These are phyloP conservation scores for Bothrops jararaca DNA, from an alignment of 2,113 vertebrate species.

Conservation along the genomic window DNA sequence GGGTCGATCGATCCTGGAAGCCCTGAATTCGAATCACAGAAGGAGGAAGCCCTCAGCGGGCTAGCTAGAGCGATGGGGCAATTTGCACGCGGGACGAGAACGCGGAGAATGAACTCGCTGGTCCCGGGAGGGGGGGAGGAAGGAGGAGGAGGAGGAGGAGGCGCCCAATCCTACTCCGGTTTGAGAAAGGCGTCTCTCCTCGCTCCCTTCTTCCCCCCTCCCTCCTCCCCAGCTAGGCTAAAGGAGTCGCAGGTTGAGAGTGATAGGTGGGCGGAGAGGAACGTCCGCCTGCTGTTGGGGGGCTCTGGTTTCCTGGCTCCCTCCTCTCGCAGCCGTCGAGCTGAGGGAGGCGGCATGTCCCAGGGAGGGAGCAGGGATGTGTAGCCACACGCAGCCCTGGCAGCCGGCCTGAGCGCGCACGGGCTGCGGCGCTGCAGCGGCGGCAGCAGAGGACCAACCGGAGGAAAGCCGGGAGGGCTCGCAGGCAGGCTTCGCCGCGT, in stretches of 20 bases:
- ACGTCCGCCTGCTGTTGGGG: conserved; percentile 17
- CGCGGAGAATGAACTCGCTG: background rate
- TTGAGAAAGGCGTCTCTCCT: conserved; percentile 13
- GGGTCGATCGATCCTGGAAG: background rate
- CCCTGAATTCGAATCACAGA: background rate
- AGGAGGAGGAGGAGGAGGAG: background rate
- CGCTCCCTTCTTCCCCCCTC: background rate
- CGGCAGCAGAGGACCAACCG: background rate
- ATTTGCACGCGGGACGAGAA: background rate
- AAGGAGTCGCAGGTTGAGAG: conserved; percentile 40
- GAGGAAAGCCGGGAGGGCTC: conserved; percentile 31
- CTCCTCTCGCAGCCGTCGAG: conserved; percentile 16
- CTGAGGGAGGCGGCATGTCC: conserved; percentile 40
- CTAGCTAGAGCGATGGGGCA: background rate
- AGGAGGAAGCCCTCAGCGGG: too few relatives aligned
- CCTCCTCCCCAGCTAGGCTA: background rate
- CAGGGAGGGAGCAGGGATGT: conserved; percentile 54
- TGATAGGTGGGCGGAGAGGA: conserved; percentile 13
- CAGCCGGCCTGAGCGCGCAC: conserved; percentile 55
- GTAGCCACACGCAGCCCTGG: conserved; percentile 60
- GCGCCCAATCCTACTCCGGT: conserved; percentile 10
- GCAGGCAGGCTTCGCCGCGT: conserved; percentile 38
- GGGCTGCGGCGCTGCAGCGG: conserved; percentile 26
- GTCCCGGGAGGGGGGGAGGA: background rate
- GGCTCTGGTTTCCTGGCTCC: conserved; percentile 6